Evolutionary conservation across 2,888 invertebrate species (phyloP), one percentile per base, ranked within the genome.

Genomic region (Neocrepidodera transversa): DNA sequence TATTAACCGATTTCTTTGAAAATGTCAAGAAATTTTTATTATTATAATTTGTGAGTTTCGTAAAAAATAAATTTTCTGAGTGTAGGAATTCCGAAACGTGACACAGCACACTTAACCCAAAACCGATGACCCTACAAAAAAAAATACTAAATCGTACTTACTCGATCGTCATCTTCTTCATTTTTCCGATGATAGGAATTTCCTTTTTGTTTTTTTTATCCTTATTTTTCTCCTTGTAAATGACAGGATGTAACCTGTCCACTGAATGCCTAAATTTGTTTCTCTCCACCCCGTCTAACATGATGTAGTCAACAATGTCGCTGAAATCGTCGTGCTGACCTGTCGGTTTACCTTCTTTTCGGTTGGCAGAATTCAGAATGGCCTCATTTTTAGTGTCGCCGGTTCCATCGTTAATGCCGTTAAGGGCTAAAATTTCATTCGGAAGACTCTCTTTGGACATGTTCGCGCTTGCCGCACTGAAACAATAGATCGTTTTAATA

Each of bases 141-240:
- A 16, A n/a, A n/a, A n/a, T n/a, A n/a, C n/a, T 14, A 47, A 47
- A 47, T 10, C 3, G n/a, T 51, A 70, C 81, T 79, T 71, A 84
- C 83, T 80, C 78, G 40, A 78, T 68, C 65, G 75, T 73, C 30
- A 82, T 74, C 56, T 80, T 86, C 72, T 88, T 86, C 78, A 91
- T 79, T 69, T 90, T 87, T 0, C 85, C 88, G 58, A 93, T 82
- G 2, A 87, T 87, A 0, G 91, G 91, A 77, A 90, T 90, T 16
- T 50, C 28, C 7, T 40, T 49, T 1, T 82, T 80, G 52, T 82
- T 77, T 59, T 81, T 78, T 60, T 86, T 85, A 40, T 85, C 81
- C 66, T 85, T 84, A 43, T 82, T 80, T 59, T 78, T 80, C 60
- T 80, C 80, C 58, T 40, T 10, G 13, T 79, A 73, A 35, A 83